Conservation (phyloP, 2,888 invertebrate species). For the Ypsolopha scabrella region DNA sequence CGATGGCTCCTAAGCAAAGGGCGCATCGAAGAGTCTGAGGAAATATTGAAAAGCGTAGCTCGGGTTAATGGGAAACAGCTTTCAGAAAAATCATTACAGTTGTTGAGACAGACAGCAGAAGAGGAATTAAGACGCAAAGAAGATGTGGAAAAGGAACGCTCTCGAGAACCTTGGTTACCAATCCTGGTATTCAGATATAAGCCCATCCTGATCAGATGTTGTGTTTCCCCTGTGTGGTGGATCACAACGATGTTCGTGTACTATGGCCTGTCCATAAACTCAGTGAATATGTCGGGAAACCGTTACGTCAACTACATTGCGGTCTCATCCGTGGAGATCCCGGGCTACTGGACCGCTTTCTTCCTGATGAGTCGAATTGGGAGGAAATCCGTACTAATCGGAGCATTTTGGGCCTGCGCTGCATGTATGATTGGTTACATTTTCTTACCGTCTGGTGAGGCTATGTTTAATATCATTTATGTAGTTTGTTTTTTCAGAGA, state of each 20-base stretch:
- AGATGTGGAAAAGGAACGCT: background rate
- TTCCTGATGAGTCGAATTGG: conserved; percentile 71
- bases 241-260: conserved; percentile 75
- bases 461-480: background rate
- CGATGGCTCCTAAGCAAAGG: conserved; percentile 82
- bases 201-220: conserved; percentile 27
- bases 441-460: conserved; percentile 67
- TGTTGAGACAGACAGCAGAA: conserved; percentile 25
- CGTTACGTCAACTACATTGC: conserved; percentile 74
- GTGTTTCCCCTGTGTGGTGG: conserved; percentile 70
- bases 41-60: conserved; percentile 72
- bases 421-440: conserved; percentile 71
- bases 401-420: conserved; percentile 72
- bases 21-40: conserved; percentile 66
- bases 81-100: conserved; percentile 31
- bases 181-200: conserved; percentile 36
- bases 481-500: too few species aligned
- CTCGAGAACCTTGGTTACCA: conserved; percentile 31
- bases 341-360: conserved; percentile 73
- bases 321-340: conserved; percentile 74
- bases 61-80: conserved; percentile 61
- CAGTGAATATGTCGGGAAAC: conserved; percentile 74
- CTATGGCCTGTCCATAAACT: conserved; percentile 75
- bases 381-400: conserved; percentile 67
- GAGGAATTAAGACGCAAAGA: conserved; percentile 20